A percentile compares a stretch with the other conserved stretches of the same genome.
phyloP scores from a whole-genome alignment of 2,888 invertebrate species.

The Cosmopolites sordidus region DNA sequence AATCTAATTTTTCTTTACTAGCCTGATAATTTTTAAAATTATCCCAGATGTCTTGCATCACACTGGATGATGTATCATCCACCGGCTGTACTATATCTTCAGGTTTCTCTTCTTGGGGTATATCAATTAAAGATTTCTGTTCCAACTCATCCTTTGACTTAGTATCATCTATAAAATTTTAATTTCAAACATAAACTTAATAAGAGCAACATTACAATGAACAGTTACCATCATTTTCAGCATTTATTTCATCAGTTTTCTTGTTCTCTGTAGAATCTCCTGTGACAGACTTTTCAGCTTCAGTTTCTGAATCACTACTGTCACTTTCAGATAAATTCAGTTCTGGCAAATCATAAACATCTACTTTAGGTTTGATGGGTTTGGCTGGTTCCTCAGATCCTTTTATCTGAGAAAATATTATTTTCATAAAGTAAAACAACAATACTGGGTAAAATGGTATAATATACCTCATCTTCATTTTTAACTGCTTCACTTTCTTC shows the following conservation, averaged over 20 bases:
- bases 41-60: conserved; percentile 68
- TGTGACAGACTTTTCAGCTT: conserved; percentile 33
- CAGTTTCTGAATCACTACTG: conserved; percentile 60
- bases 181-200: too few relatives aligned
- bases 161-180: neutral
- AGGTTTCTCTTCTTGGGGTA: neutral
- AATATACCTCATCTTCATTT: conserved; percentile 36
- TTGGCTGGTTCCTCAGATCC: conserved; percentile 32
- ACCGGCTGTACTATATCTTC: conserved; percentile 6
- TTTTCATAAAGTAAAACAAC: too few relatives aligned
- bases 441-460: too few relatives aligned
- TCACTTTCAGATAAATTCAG: conserved; percentile 82
- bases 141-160: neutral
- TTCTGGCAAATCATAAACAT: conserved; percentile 70
- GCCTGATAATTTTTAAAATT: conserved; percentile 73
- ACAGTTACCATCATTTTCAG: conserved; percentile 1
- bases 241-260: conserved; percentile 3
- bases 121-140: neutral
- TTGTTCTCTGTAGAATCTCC: conserved; percentile 13
- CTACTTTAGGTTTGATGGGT: conserved; percentile 52
- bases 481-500: conserved; percentile 20
- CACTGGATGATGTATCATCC: conserved; percentile 26
- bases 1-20: conserved; percentile 57
- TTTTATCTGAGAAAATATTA: conserved; percentile 28
- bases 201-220: too few relatives aligned